Evolutionary conservation across 2,113 vertebrate species (phyloP).

Genomic region (Alexandromys fortis): DNA sequence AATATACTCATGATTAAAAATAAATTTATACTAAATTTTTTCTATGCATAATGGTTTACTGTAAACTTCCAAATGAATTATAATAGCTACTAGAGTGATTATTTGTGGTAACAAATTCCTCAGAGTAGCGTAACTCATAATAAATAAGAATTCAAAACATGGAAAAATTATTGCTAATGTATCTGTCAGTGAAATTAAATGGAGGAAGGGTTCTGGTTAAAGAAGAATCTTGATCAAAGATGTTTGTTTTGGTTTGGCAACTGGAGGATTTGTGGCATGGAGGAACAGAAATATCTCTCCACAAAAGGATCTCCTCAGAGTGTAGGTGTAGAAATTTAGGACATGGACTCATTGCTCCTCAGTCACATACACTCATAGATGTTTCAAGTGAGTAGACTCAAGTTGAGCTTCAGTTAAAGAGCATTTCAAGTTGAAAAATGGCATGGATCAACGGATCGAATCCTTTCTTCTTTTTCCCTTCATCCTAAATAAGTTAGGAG

Average conservation of each 20-base stretch:
- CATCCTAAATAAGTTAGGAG: not conserved
- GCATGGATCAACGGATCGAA: not conserved
- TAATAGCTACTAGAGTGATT: not conserved
- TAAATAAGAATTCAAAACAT: not conserved
- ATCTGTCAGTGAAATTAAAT: not conserved
- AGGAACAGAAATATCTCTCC: not conserved
- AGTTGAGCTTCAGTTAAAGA: not conserved
- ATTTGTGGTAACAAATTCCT: not conserved
- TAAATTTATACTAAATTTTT: not conserved
- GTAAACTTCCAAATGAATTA: not conserved
- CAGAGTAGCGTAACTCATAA: not conserved
- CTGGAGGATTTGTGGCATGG: not conserved
- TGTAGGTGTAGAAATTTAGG: not conserved
- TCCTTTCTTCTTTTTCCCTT: not conserved
- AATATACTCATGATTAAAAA: constrained; percentile 16
- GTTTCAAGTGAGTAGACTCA: not conserved
- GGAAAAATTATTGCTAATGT: not conserved
- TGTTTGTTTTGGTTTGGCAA: not conserved
- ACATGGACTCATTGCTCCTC: not conserved
- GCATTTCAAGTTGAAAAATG: not conserved
- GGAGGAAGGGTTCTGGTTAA: not conserved
- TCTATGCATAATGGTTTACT: not conserved
- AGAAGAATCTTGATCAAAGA: not conserved
- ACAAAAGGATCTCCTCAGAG: not conserved
- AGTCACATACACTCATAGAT: not conserved